Evolutionary conservation across 1,140 invertebrate genomes (phyloP).

Genomic region (Caenorhabditis brenneri): DNA sequence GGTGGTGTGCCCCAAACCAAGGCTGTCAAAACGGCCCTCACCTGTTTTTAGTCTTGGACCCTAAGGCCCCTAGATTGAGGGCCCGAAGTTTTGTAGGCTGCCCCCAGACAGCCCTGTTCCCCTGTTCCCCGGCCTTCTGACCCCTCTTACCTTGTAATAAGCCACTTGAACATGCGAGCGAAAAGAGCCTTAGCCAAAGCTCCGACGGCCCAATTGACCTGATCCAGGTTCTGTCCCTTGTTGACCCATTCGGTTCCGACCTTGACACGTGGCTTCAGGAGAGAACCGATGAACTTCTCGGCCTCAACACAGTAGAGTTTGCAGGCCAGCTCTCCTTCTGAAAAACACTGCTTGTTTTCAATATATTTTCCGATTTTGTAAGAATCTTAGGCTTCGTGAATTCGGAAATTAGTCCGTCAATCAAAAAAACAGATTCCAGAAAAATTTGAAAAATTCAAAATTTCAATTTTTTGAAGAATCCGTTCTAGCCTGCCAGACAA

Average conservation of each 20-base stretch:
- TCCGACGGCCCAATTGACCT: slow-evolving; percentile 75
- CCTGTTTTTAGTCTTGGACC: no score
- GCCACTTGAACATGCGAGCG: slow-evolving; percentile 76
- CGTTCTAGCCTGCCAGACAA: no score
- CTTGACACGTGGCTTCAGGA: slow-evolving; percentile 77
- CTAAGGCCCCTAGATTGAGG: no score
- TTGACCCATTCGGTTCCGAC: slow-evolving; percentile 74
- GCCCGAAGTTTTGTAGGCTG: no score
- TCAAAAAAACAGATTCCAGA: no score
- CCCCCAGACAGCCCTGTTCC: no score
- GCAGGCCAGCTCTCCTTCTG: slow-evolving; percentile 72
- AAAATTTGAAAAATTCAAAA: neutral
- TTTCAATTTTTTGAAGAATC: neutral
- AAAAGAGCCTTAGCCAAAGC: slow-evolving; percentile 77
- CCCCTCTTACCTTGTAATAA: slow-evolving; percentile 73
- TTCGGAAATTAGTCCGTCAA: no score
- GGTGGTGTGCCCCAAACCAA: no score
- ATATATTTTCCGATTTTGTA: neutral
- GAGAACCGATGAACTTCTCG: slow-evolving; percentile 74
- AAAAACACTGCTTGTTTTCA: slow-evolving; percentile 11
- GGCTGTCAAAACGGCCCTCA: no score
- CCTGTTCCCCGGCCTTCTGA: neutral
- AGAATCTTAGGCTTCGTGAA: no score
- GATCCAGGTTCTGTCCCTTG: slow-evolving; percentile 81
- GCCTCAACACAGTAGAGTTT: slow-evolving; percentile 74